A percentile compares a stretch with the other conserved stretches of the same genome.
These are phyloP conservation scores for Epinotia ramella DNA, from an alignment of 2,888 invertebrate species.

Conservation along the genomic window DNA sequence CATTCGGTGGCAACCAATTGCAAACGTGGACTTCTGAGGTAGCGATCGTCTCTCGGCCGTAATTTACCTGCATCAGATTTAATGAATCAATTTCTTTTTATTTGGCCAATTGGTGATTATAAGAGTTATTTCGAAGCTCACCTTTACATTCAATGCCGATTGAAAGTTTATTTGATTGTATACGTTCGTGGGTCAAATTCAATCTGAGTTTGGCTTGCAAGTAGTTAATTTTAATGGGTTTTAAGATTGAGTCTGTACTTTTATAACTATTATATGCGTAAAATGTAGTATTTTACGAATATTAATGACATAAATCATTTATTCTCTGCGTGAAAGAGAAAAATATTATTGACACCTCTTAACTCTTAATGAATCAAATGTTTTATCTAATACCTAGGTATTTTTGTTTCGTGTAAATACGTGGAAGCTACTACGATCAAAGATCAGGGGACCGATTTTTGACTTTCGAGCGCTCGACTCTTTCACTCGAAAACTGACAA, in stretches of 20 bases:
- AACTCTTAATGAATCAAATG: no score
- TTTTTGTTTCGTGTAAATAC: no score
- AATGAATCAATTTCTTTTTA: conserved; percentile 58
- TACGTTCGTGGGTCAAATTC: conserved; percentile 2
- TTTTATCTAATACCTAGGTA: no score
- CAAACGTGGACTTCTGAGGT: conserved; percentile 59
- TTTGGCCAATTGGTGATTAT: conserved; percentile 61
- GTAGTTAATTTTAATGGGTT: background rate
- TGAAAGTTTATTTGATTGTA: conserved; percentile 23
- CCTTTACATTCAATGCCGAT: conserved; percentile 51
- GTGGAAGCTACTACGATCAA: no score
- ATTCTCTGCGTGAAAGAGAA: no score
- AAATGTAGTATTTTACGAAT: no score
- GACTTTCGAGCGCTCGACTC: no score
- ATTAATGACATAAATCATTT: no score
- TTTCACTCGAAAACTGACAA: no score
- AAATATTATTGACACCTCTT: no score
- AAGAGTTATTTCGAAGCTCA: conserved; percentile 54
- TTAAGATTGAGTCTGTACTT: background rate
- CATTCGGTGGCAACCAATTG: conserved; percentile 55
- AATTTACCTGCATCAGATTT: conserved; percentile 52
- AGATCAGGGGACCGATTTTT: no score
- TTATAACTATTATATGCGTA: no score
- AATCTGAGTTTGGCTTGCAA: background rate
- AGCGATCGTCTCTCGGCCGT: conserved; percentile 55